Conservation (phyloP, 2,797 vertebrate genomes). For the Sternotherus odoratus region DNA sequence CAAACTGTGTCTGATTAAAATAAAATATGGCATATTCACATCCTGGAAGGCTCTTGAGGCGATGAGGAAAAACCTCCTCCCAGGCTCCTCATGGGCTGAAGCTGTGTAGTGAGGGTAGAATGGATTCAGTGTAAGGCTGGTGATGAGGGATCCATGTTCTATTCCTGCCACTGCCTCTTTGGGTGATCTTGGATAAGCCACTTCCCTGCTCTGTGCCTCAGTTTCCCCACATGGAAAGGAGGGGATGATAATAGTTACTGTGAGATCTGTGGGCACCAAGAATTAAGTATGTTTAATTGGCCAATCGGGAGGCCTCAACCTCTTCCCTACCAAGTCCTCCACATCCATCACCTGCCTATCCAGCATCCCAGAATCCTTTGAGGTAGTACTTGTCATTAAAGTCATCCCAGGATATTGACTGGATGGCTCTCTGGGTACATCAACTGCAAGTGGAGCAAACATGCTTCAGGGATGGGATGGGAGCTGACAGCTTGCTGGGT, state of each 20-base stretch:
- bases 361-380: background rate
- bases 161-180: background rate
- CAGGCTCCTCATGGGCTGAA: background rate
- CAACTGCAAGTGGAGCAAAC: constrained; percentile 28
- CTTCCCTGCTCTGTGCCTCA: background rate
- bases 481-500: constrained; percentile 42
- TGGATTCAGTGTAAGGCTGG: background rate
- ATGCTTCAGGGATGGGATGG: background rate
- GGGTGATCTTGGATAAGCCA: background rate
- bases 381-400: accelerated
- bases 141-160: background rate
- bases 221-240: background rate
- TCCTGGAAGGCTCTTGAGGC: background rate
- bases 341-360: background rate
- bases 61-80: background rate
- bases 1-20: background rate
- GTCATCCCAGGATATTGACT: background rate
- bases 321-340: background rate
- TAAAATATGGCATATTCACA: background rate
- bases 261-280: background rate
- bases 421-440: constrained; percentile 44
- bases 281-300: background rate
- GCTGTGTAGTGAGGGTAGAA: background rate
- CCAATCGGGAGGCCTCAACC: background rate
- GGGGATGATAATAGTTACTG: background rate